Percentiles rank a stretch among this genome's conserved stretches.
Conservation (phyloP, 2,888 invertebrate genomes). For the Apocheima hispidaria region DNA sequence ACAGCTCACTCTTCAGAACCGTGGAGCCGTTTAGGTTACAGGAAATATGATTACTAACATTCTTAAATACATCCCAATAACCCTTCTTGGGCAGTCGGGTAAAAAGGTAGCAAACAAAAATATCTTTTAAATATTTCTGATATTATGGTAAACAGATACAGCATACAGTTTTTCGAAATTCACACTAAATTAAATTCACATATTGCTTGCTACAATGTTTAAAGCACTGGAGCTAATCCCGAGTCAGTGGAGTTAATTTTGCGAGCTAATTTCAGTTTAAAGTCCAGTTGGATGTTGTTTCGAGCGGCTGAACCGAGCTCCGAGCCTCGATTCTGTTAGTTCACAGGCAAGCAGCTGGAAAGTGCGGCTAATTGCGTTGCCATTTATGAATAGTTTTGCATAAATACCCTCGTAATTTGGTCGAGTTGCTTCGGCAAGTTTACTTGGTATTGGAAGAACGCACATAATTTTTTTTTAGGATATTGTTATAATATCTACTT, state of each 20-base stretch:
- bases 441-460: not conserved
- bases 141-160: too few relatives aligned
- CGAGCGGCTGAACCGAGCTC: constrained; percentile 22
- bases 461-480: not conserved
- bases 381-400: constrained; percentile 29
- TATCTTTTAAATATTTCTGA: too few relatives aligned
- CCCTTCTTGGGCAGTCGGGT: too few relatives aligned
- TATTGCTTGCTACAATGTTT: not conserved
- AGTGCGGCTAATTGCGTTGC: constrained; percentile 23
- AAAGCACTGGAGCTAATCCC: constrained; percentile 8
- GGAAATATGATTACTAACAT: too few relatives aligned
- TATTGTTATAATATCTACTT: too few relatives aligned
- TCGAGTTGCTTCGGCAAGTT: constrained; percentile 1
- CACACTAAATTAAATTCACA: not conserved
- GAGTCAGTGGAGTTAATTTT: constrained; percentile 16
- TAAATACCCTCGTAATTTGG: constrained; percentile 8
- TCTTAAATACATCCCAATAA: too few relatives aligned
- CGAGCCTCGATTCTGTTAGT: constrained; percentile 17
- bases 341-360: constrained; percentile 21
- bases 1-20: too few relatives aligned
- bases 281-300: constrained; percentile 25
- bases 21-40: too few relatives aligned
- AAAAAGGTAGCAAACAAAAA: too few relatives aligned
- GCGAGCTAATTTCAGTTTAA: constrained; percentile 21
- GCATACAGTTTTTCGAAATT: not conserved